Conservation (phyloP, 2,113 vertebrate species). For the Chaetodon trifascialis region DNA sequence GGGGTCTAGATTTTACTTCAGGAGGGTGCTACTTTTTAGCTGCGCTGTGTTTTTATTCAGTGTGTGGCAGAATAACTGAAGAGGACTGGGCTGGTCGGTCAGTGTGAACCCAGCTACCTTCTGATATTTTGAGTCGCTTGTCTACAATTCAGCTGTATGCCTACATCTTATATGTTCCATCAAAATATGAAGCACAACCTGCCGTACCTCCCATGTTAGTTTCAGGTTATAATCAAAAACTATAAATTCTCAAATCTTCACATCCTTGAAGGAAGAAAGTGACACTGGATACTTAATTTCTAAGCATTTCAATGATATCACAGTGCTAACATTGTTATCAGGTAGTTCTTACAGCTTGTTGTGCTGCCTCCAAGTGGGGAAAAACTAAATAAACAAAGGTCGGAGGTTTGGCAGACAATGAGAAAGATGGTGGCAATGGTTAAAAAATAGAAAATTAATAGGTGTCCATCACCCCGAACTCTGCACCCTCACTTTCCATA, state of each 20-base stretch:
- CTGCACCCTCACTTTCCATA: neutral
- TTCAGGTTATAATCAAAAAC: neutral
- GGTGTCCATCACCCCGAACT: neutral
- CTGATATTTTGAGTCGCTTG: slow-evolving; percentile 3
- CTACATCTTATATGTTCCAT: neutral
- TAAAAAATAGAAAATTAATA: neutral
- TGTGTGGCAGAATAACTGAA: neutral
- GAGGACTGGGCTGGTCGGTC: neutral
- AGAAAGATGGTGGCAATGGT: neutral
- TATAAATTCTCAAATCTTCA: neutral
- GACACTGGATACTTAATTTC: neutral
- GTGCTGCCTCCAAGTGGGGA: no score
- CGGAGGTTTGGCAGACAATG: no score
- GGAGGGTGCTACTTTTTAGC: neutral
- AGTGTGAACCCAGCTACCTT: neutral
- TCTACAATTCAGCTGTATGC: neutral
- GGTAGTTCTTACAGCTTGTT: no score
- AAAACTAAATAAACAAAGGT: no score
- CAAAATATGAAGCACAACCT: slow-evolving; percentile 18
- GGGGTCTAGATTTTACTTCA: slow-evolving; percentile 48
- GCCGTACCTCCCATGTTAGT: neutral
- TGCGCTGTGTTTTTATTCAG: neutral
- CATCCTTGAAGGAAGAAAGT: neutral
- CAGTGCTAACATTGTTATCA: neutral
- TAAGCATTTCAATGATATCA: neutral